A percentile compares a stretch with the other conserved stretches of the same genome.
Evolutionary conservation across 2,113 vertebrate species (phyloP).

Genomic region (Gadus chalcogrammus): DNA sequence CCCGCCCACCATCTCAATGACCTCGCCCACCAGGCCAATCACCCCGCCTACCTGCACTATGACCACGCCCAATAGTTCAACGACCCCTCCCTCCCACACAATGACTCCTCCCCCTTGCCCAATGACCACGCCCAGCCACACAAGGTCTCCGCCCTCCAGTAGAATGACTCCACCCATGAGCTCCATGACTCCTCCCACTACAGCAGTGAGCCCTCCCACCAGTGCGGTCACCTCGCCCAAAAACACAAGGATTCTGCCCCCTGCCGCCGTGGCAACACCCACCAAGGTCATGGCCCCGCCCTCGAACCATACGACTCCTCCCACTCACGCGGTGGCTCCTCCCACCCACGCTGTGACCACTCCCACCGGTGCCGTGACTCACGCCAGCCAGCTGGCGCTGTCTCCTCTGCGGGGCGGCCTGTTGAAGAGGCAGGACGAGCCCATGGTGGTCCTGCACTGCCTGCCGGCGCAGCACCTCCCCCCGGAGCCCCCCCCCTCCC

Average conservation of each 20-base stretch:
- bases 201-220: conserved; percentile 32
- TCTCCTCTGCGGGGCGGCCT: not conserved
- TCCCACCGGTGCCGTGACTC: conserved; percentile 53
- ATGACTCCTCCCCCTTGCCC: no score
- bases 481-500: conserved; percentile 28
- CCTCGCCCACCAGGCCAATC: not conserved
- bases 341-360: conserved; percentile 11
- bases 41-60: no score
- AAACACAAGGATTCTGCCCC: conserved; percentile 44
- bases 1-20: conserved; percentile 55
- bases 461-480: conserved; percentile 44
- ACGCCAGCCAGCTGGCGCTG: no score
- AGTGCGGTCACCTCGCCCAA: conserved; percentile 58
- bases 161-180: conserved; percentile 60
- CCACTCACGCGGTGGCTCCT: no score
- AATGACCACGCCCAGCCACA: no score
- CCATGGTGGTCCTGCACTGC: conserved; percentile 64
- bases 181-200: conserved; percentile 21
- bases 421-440: conserved; percentile 61
- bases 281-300: no score
- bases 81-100: no score
- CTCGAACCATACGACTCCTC: no score
- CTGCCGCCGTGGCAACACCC: no score
- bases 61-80: no score
- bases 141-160: conserved; percentile 37